Evolutionary conservation across 2,113 vertebrate species (phyloP), one percentile per base, ranked within the genome.

Genomic region (Regulus satrapa): DNA sequence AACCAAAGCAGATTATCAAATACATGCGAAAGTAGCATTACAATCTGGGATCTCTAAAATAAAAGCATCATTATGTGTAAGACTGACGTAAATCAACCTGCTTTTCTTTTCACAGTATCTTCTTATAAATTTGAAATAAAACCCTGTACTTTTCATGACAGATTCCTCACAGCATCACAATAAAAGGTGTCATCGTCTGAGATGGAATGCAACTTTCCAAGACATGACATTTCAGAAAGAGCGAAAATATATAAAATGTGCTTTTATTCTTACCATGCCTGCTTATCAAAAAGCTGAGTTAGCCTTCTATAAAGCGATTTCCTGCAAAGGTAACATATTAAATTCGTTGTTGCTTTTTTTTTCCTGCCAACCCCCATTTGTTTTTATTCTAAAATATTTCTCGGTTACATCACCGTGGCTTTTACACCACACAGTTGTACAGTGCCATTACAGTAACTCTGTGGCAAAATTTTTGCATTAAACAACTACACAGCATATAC

Each of bases 231-330:
- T 68, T 73, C 38, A 66, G 18, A 71, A 87, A 66, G 24, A 79
- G 69, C 2, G 1, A 61, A 69, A 89, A 43, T 10, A 64, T 8
- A 45, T 19, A 40, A 49, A 69, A 85, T 36, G 8, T 23, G 7
- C 29, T 80, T 40, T 14, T 31, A 38, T 41, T 62, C 97, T 95
- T 75, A 97, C 97, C 97, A 97, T 97, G 29, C 31, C 68, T 54
- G 24, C 40, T 78, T 46, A 61, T 58, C 31, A 59, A 64, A 78
- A 77, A 75, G 26, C 26, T n/a, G 34, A 49, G 12, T 54, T 3
- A 64, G n/a, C 28, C 38, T 25, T 28, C 17, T 28, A 49, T 12
- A 29, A 18, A 63, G 36, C 19, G 11, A 41, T 9, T 56, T 58
- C 74, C 96, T 96, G 82, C 69, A 92, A 93, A 91, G 38, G 86